Base-by-base conservation (phyloP, 2,797 vertebrate species). In the Acomys russatus region DNA sequence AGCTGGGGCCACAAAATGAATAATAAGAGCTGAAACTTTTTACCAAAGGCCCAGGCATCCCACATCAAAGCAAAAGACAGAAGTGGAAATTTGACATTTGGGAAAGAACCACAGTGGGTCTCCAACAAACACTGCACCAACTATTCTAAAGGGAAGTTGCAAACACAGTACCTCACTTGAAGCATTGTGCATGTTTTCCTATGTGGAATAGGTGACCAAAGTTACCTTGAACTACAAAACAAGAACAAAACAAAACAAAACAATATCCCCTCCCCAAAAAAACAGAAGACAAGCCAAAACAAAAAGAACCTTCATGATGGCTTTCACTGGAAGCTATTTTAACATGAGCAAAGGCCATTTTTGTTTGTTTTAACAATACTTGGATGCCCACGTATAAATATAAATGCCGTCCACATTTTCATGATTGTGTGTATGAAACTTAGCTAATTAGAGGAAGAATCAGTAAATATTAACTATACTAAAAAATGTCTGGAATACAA, bases 71-170 rank as follows among this genome's bases (percentile, higher is more conserved):
- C 44, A 94, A 93, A 97, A 88, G 95, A 93, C 80, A 93, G 93
- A 96, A 93, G 95, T 93, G 73, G 95, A 90, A 88, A 94, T 94
- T 54, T 94, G 96, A 91, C 95, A 95, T 97, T 95, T 94, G 68
- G 9, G 22, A 76, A 89, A 91, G 38, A 93, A 54, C 22, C 63
- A 71, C 79, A 85, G 25, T 87, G 74, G 64, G 59, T 91, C 92
- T 92, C 92, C 28, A 91, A 93, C 88, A 64, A 91, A 93, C 88
- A 64, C 18, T 10, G 68, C 95, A 85, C 78, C 23, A 89, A 14
- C 54, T 74, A 38, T 59, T 74, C 71, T 66, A 91, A 90, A 74
- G 49, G 71, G 44, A 38, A 95, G 94, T 38, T 14, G 56, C 64
- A 92, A 78, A 89, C 15, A 44, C 20, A 76, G 14, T 9, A 10